These are phyloP conservation scores for Fragum sueziense DNA, from an alignment of 2,888 invertebrate genomes.

Conservation along the genomic window DNA sequence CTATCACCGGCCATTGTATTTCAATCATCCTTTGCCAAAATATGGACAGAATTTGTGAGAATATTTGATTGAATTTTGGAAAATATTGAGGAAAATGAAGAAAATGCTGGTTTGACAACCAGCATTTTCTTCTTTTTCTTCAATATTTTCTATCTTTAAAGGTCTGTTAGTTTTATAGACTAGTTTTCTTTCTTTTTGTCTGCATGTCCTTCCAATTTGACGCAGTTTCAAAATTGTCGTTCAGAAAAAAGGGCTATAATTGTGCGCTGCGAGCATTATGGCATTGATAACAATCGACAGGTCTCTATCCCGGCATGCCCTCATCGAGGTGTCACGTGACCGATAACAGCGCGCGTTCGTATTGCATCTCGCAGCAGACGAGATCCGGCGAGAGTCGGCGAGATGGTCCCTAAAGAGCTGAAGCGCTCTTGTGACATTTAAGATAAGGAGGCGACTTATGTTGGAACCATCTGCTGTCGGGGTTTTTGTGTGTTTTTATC, in stretches of 20 bases:
- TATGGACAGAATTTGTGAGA: not conserved
- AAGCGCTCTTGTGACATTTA: conserved; percentile 49
- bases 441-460: conserved; percentile 48
- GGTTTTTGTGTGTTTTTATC: not conserved
- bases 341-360: conserved; percentile 19
- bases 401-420: conserved; percentile 51
- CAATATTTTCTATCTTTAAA: too few species aligned
- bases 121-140: too few species aligned
- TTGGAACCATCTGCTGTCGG: conserved; percentile 30
- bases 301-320: conserved; percentile 43
- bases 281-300: conserved; percentile 37
- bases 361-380: conserved; percentile 36
- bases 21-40: not conserved
- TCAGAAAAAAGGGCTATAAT: too few species aligned
- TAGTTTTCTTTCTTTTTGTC: too few species aligned
- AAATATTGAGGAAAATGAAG: too few species aligned
- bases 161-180: too few species aligned
- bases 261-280: not conserved
- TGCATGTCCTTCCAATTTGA: too few species aligned
- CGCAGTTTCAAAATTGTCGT: too few species aligned
- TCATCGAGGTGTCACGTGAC: conserved; percentile 52
- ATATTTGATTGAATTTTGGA: too few species aligned
- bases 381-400: conserved; percentile 28
- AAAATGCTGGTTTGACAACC: too few species aligned
- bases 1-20: conserved; percentile 19